These are phyloP conservation scores for Mobula hypostoma DNA, from an alignment of 2,113 vertebrate species.

Conservation along the genomic window DNA sequence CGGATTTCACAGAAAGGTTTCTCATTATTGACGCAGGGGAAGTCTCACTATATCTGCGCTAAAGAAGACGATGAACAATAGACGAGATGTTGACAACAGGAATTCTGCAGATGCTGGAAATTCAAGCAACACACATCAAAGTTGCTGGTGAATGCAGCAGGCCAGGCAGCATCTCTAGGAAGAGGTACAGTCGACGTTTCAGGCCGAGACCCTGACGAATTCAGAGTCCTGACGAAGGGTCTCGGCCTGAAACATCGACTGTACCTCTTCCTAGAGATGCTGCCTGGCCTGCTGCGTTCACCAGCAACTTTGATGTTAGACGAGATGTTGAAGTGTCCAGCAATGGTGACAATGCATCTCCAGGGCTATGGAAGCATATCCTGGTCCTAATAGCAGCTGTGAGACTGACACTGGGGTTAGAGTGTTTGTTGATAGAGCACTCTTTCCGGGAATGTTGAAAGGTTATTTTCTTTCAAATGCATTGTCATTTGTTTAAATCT, in stretches of 20 bases:
- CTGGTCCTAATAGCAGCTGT: constrained; percentile 24
- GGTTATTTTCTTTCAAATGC: constrained; percentile 34
- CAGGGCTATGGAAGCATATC: constrained; percentile 25
- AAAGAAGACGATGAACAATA: constrained; percentile 35
- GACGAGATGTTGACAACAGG: constrained; percentile 10
- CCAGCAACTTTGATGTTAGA: background rate
- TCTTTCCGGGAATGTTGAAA: constrained; percentile 34
- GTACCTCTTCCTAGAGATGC: too few relatives aligned
- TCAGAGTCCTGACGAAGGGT: too few relatives aligned
- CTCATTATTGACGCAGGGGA: constrained; percentile 30
- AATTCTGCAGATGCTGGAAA: too few relatives aligned
- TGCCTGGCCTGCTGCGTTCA: too few relatives aligned
- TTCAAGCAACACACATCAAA: too few relatives aligned
- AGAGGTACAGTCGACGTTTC: too few relatives aligned
- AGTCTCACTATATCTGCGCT: constrained; percentile 34
- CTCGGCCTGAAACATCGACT: too few relatives aligned
- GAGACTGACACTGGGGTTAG: constrained; percentile 21
- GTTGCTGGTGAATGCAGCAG: too few relatives aligned
- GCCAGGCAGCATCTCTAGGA: too few relatives aligned
- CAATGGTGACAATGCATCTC: constrained; percentile 23
- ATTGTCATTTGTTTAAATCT: constrained; percentile 29
- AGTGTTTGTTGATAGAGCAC: constrained; percentile 25
- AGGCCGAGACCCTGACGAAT: too few relatives aligned
- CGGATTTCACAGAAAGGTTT: constrained; percentile 16
- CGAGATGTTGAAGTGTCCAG: constrained; percentile 32